Evolutionary conservation across 1,140 invertebrate species (phyloP).

Genomic region (Sycophila sp.): DNA sequence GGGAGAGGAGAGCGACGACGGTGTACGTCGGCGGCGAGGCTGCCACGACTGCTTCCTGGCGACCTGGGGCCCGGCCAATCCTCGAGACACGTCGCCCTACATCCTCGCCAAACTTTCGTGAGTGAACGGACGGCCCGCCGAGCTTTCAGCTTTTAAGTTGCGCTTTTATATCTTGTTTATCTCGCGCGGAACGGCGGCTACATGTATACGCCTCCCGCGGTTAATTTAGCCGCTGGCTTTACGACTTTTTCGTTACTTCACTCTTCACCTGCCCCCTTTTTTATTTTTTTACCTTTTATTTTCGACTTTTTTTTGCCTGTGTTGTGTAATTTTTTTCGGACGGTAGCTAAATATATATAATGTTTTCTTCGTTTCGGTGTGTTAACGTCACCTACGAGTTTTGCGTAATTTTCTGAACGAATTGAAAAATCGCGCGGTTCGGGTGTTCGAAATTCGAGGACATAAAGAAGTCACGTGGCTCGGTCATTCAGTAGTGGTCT

Average conservation of each 20-base stretch:
- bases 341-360: too few species aligned
- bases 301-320: not conserved
- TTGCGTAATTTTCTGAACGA: too few species aligned
- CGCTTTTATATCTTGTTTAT: too few species aligned
- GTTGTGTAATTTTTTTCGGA: too few species aligned
- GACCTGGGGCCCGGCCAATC: not conserved
- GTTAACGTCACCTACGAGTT: too few species aligned
- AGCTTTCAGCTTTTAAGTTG: too few species aligned
- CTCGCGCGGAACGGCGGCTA: too few species aligned
- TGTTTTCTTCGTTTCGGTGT: too few species aligned
- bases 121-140: too few species aligned
- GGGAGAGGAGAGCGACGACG: not conserved
- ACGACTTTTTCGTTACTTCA: too few species aligned
- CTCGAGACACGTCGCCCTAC: constrained; percentile 35
- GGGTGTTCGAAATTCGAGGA: not conserved
- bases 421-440: not conserved
- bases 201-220: too few species aligned
- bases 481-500: not conserved
- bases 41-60: not conserved
- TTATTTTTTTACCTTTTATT: not conserved
- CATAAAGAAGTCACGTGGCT: constrained; percentile 1
- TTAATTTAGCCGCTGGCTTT: too few species aligned
- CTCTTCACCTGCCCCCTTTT: not conserved
- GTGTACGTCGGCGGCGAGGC: not conserved
- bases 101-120: constrained; percentile 35